Base-by-base conservation (phyloP, 2,113 vertebrate genomes). In the Galemys pyrenaicus region DNA sequence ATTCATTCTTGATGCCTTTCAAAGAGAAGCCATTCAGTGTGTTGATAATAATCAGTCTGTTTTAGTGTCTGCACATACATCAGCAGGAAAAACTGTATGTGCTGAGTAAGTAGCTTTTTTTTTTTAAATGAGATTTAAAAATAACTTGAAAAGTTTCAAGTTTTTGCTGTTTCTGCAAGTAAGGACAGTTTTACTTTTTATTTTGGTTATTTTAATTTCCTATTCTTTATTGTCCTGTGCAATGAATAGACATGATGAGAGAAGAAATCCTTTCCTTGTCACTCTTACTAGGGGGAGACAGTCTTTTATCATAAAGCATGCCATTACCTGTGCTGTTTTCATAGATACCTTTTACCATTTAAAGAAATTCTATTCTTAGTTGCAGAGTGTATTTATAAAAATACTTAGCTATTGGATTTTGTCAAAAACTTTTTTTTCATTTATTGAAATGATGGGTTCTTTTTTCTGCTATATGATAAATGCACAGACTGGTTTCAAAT, bases 41-140 rank as follows among this genome's bases (percentile, higher is more conserved):
- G 99, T 99, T 10, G 99, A 99, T 98, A 99, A 99, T 97, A 99
- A 99, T 91, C 99, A 99, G 96, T 99, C 99, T 65, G 99, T 99
- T 39, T 98, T 99, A 44, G 99, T 99, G 62, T 99, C 99, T 15
- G 99, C 99, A 54, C 99, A 99, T 95, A 99, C 99, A 10, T 99
- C 99, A 87, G 99, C 99, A n/a, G 99, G 99, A 70, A 99, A 99
- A 98, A 99, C 99, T 6, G 99, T 99, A n/a, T 99, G 99, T 95
- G 99, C 99, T 28, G 99, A 99, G 99, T 99, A 98, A 99, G 99
- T 99, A 96, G 26, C 88, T 95, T 88, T 93, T 10, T 93, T 10
- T 95, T 70, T 64, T 58, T 41, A 71, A 68, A 30, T 86, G 44
- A 62, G 37, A 94, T n/a, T 71, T 87, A 26, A 91, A 12, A 35